Percentiles rank a stretch among this genome's conserved stretches.
phyloP scores from a whole-genome alignment of 2,888 invertebrate genomes.

The Standfussiana lucernea region DNA sequence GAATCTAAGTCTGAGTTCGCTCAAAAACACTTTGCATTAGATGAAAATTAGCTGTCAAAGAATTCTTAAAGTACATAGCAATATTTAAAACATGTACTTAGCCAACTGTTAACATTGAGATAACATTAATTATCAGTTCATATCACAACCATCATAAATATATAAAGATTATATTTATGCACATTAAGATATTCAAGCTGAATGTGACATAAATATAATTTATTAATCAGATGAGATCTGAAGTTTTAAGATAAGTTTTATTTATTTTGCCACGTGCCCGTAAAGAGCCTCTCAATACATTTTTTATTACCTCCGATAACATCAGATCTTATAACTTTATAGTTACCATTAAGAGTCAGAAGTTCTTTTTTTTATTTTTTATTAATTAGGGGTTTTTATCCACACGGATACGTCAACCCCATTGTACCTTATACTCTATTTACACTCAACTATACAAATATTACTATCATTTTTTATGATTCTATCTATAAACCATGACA shows the following conservation, averaged over 20 bases:
- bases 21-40: neutral
- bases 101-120: slow-evolving; percentile 15
- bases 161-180: slow-evolving; percentile 40
- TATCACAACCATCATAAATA: slow-evolving; percentile 51
- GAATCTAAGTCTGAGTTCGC: too few relatives aligned
- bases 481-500: too few relatives aligned
- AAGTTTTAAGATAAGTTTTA: neutral
- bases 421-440: too few relatives aligned
- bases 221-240: slow-evolving; percentile 1
- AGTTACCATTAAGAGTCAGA: too few relatives aligned
- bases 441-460: too few relatives aligned
- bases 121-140: slow-evolving; percentile 31
- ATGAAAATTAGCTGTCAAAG: neutral
- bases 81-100: slow-evolving; percentile 16
- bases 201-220: slow-evolving; percentile 21
- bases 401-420: too few relatives aligned
- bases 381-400: too few relatives aligned
- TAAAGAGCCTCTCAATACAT: neutral
- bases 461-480: too few relatives aligned
- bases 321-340: too few relatives aligned
- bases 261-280: neutral
- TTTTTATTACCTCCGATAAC: too few relatives aligned
- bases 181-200: slow-evolving; percentile 24
- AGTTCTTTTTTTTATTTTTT: too few relatives aligned
- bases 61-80: neutral